Evolutionary conservation across 2,888 invertebrate genomes (phyloP), one percentile per base, ranked within the genome.

Genomic region (Hedya salicella): DNA sequence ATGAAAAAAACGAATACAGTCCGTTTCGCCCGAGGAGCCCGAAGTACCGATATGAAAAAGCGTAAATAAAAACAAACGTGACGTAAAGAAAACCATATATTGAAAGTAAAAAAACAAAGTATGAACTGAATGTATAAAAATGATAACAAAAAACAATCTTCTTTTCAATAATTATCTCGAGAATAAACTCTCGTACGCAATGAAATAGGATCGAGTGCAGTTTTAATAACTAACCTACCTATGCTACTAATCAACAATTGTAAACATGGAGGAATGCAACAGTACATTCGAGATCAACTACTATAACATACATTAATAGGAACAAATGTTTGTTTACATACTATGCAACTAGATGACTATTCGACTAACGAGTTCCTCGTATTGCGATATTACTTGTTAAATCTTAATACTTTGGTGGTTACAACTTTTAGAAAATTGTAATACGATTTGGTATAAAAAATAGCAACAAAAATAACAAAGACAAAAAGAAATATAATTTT

Each of bases 1-100:
- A 91, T 79, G 79, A 82, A 86, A 86, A 86, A 78, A 70, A 69
- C 63, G 46, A 78, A 77, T 86, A 86, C 83, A 86, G 83, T 87
- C 80, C 79, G 76, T 76, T 75, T 83, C 75, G 73, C 73, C 70
- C 46, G 16, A 46, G 36, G 25, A 25, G 25, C 25, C 25, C 25
- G 25, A 9, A 44, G 21, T 48, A 2, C 25, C 46, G 39, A 42
- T 46, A 67, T 61, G 66, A 70, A 71, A 71, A 72, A 72, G 67
- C 71, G 52, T 67, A 65, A 53, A 66, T 61, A 67, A 68, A 69
- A 68, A 69, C 68, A 65, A 72, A 73, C 56, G 46, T 69, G 68
- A 68, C 71, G 71, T 71, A 73, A 72, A 71, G 53, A 70, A 70
- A 68, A 39, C 46, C 64, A 61, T 40, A 68, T 69, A 70, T 68